Conservation (phyloP, 2,888 invertebrate genomes). For the Ashinkailepas kermadecensis region DNA sequence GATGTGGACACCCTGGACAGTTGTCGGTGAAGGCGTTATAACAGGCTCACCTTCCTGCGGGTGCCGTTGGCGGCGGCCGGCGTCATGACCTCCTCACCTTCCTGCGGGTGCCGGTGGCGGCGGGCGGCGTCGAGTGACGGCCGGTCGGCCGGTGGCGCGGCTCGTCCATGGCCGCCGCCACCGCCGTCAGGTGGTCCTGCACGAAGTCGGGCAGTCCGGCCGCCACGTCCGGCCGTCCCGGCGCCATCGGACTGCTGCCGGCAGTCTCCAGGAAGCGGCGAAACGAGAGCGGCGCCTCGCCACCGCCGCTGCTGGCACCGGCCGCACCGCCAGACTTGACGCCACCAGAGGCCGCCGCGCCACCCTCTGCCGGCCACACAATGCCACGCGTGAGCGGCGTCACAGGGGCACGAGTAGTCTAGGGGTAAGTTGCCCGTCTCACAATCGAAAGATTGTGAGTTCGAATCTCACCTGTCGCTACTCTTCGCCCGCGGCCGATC, state of each 20-base stretch:
- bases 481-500: no score
- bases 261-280: slow-evolving; percentile 19
- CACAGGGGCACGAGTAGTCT: no score
- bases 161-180: not conserved
- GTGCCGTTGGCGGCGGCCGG: not conserved
- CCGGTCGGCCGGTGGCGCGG: not conserved
- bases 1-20: no score
- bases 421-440: no score
- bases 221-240: slow-evolving; percentile 5
- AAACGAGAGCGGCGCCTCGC: slow-evolving; percentile 20
- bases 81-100: not conserved
- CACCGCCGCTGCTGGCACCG: not conserved
- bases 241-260: not conserved
- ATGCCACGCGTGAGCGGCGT: no score
- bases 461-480: no score
- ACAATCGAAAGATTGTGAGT: no score
- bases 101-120: slow-evolving; percentile 10
- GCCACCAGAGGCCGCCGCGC: not conserved
- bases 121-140: not conserved
- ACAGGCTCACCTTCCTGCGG: not conserved
- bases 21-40: no score
- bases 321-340: not conserved
- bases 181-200: slow-evolving; percentile 20
- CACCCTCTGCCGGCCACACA: no score
- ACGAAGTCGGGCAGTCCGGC: slow-evolving; percentile 18